Evolutionary conservation across 2,888 invertebrate species (phyloP), one percentile per base, ranked within the genome.

Genomic region (Tryphoninae sp.): DNA sequence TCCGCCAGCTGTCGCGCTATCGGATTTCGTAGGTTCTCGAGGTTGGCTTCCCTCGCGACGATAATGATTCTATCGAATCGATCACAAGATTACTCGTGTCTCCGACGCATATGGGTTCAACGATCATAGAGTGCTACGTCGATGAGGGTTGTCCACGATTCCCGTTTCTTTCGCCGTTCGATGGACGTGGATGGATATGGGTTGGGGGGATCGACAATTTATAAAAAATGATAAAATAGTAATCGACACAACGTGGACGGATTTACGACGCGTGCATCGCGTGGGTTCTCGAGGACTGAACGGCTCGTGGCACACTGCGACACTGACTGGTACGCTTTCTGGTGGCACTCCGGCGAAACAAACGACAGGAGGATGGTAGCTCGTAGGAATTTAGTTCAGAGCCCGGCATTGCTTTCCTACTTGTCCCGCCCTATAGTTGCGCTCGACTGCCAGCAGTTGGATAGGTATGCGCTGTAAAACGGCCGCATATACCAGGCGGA

Each of bases 281-380:
- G 86, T 84, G 87, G 87, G 86, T 86, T 86, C 87, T 85, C 87
- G 86, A 85, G 84, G 86, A 85, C 86, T 87, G 86, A 85, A 83
- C 87, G 83, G 86, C 85, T 87, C 88, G 86, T 86, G 87, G 84
- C 83, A 88, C 87, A 90, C 90, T 90, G 91, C 90, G 89, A 89
- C 90, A 89, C 87, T 89, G 86, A 89, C 86, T 85, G 78, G 69
- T 75, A 88, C 90, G 90, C 90, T 88, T 86, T 83, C 89, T 88
- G 82, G 85, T 86, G 90, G 87, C 84, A 80, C 77, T 78, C 78
- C 59, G 64, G 51, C 72, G 83, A 86, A 81, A 86, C 71, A 78
- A 67, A 7, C 61, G 23, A 76, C 59, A 59, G 58, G 73, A 73
- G 76, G 53, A 65, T 76, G 76, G 72, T 80, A 72, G 67, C 76